phyloP scores from a whole-genome alignment of 2,113 vertebrate species.

The Epinephelus cyanopodus region DNA sequence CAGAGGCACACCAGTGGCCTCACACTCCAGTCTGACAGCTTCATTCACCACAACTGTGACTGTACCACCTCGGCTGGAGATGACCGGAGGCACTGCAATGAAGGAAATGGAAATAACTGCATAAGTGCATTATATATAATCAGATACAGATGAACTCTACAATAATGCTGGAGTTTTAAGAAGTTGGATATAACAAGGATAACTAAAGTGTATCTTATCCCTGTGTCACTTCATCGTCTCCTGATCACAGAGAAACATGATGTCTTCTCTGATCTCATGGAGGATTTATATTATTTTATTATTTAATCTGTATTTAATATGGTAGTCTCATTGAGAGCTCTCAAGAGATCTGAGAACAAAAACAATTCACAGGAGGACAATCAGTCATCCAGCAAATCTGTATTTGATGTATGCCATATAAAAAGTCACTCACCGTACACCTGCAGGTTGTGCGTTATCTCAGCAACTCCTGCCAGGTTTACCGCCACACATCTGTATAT shows the following conservation, averaged over 20 bases:
- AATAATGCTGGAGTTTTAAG: not conserved
- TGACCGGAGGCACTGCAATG: conserved; percentile 89
- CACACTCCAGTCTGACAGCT: conserved; percentile 90
- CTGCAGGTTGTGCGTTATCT: conserved; percentile 89
- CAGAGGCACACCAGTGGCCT: conserved; percentile 91
- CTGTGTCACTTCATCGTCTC: not conserved
- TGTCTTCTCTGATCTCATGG: not conserved
- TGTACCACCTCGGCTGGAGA: conserved; percentile 87
- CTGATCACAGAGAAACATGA: not conserved
- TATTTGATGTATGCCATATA: not conserved
- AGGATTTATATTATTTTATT: not conserved
- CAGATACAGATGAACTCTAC: not conserved
- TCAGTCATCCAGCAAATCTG: not conserved
- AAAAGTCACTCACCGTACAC: conserved; percentile 88
- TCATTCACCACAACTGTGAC: conserved; percentile 93
- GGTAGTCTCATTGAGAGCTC: no score
- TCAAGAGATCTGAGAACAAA: no score
- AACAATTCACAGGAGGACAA: no score
- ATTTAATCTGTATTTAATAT: no score
- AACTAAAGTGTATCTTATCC: not conserved
- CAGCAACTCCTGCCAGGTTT: conserved; percentile 89
- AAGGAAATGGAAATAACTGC: not conserved
- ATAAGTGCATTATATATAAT: not conserved
- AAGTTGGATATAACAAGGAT: not conserved
- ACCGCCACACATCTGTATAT: conserved; percentile 91